Percentiles rank a stretch among this genome's conserved stretches.
These are phyloP conservation scores for Dendroctonus ponderosae DNA, from an alignment of 1,140 invertebrate species.

Conservation along the genomic window DNA sequence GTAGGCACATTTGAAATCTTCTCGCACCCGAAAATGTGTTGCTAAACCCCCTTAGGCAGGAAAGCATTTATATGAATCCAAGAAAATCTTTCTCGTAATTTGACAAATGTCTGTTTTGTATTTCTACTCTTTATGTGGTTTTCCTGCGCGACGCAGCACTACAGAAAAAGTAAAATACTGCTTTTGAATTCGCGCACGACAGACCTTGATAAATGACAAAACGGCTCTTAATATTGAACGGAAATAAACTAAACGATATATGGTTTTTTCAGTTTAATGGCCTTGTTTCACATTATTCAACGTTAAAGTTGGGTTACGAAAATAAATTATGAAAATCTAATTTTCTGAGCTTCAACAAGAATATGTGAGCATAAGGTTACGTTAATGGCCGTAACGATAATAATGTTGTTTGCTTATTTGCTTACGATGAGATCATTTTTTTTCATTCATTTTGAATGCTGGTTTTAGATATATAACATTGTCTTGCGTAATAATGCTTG, in stretches of 20 bases:
- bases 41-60: constrained; percentile 25
- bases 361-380: too few relatives aligned
- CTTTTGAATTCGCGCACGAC: constrained; percentile 12
- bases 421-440: too few relatives aligned
- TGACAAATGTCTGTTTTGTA: constrained; percentile 31
- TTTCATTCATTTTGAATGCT: too few relatives aligned
- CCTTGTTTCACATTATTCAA: constrained; percentile 4
- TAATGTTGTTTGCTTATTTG: too few relatives aligned
- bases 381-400: too few relatives aligned
- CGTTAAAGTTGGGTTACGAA: too few relatives aligned
- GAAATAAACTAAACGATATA: constrained; percentile 12
- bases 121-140: constrained; percentile 25
- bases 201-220: constrained; percentile 21
- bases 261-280: constrained; percentile 8
- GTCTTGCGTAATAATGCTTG: too few relatives aligned
- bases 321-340: too few relatives aligned
- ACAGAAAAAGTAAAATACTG: constrained; percentile 13
- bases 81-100: constrained; percentile 32
- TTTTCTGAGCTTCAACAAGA: too few relatives aligned
- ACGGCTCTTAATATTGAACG: constrained; percentile 10
- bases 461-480: too few relatives aligned
- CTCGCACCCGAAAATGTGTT: constrained; percentile 18
- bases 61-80: constrained; percentile 27
- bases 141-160: constrained; percentile 12
- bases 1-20: constrained; percentile 15